Conservation (phyloP, 2,797 vertebrate genomes). For the Gallinago stenura region DNA sequence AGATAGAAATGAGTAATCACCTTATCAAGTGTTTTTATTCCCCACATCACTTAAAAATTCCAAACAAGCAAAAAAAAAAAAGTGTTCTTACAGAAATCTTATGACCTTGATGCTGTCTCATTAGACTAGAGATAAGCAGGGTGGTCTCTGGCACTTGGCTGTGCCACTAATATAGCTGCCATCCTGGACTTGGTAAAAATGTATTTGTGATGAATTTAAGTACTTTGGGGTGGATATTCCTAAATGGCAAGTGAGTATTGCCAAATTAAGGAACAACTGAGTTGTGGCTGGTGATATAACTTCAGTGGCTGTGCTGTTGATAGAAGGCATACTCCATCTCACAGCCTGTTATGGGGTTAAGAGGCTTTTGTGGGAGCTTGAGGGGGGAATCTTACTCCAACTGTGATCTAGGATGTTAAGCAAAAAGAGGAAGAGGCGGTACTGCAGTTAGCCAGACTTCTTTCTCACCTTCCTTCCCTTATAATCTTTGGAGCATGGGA, state of each 20-base stretch:
- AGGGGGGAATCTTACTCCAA: background rate
- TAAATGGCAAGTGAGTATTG: background rate
- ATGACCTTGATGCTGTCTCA: rapidly evolving
- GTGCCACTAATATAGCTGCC: background rate
- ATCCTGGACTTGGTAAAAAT: too few relatives aligned
- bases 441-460: background rate
- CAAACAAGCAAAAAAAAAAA: background rate
- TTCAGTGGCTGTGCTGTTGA: too few relatives aligned
- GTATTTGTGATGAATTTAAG: too few relatives aligned
- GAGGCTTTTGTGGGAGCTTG: background rate
- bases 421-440: background rate
- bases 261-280: background rate
- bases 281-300: background rate
- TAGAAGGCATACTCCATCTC: background rate
- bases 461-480: background rate
- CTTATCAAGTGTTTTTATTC: background rate
- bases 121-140: background rate
- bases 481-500: rapidly evolving
- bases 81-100: background rate
- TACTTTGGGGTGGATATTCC: background rate
- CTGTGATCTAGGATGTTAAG: background rate
- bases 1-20: background rate
- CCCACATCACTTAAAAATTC: background rate
- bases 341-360: rapidly evolving
- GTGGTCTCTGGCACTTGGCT: background rate